Evolutionary conservation across 92 coral and sea anemone genomes (phyloP), one percentile per base, ranked within the genome.

Genomic region (Porites lobata): DNA sequence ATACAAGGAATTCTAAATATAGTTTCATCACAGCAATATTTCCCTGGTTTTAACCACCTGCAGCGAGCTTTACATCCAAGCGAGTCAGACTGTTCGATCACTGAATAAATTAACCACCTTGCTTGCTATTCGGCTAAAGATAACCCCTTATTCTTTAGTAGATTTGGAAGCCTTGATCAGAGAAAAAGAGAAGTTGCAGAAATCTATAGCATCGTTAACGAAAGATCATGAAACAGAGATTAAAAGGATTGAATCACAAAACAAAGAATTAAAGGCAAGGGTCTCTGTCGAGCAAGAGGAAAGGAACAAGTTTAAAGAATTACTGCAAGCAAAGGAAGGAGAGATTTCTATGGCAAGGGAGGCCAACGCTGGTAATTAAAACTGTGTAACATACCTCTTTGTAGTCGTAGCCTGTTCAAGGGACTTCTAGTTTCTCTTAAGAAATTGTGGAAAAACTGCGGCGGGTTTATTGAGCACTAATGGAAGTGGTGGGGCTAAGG

Each of bases 161-260:
- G 75, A 69, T 50, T 8, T 26, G 54, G 75, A 69, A 69, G 72
- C 12, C 29, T 22, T 56, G 17, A 56, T 10, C 11, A 56, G 61
- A 14, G 61, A 56, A 56, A 56, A 56, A 56, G 13, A 56, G 15
- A 17, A 56, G 17, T 56, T 56, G 15, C 13, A 56, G 61, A 56
- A 56, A 56, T 10, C 61, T 14, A 10, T 57, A 53, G 78, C 50
- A 58, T 17, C 3, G 79, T 9, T 75, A 10, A 75, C 22, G 29
- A 21, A 24, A 77, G 81, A 77, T n/a, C 61, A 77, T 59, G 52
- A 77, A 24, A 22, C 68, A 26, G 66, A 75, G 65, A 75, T 75
- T 64, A 65, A 56, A 20, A 75, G 79, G 66, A 14, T 75, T 3
- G 64, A 75, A 52, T 13, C 72, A 67, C 38, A 24, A 67, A 67